Base-by-base conservation (phyloP, 2,113 vertebrate species). In the Gnathonemus echidnorhynchus region DNA sequence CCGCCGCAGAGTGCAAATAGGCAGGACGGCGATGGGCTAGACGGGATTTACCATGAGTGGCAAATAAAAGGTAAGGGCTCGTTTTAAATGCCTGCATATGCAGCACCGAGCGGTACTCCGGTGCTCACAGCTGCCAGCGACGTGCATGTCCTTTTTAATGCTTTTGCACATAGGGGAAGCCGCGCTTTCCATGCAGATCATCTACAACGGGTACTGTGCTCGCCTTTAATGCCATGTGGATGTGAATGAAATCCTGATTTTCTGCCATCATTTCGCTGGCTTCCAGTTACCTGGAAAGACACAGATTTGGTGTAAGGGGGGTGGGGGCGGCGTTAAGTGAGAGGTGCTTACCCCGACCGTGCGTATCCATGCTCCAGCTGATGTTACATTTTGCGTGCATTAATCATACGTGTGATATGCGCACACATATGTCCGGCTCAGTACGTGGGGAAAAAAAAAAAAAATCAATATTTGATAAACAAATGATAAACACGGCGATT, bases 21-120 rank as follows among this genome's bases (percentile, higher is more conserved):
- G 92, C 58, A 91, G 58, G 89, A 91, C 62, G 90, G 50, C 88
- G 90, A 92, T 92, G 93, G 92, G 92, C 90, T 92, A 93, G 92
- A 92, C 92, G 90, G 92, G 91, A 92, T 89, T 91, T 89, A 92
- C 88, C 93, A 93, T 94, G 94, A 93, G 88, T 86, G 90, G 93
- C 89, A 93, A 89, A 70, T 95, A 90, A 92, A 93, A 92, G 91
- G 93, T 90, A 92, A 91, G 70, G 42, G 77, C 89, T 90, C 74
- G 77, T 86, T 86, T 39, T 46, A 88, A 56, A 62, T 52, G 66
- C 56, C 42, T 74, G 46, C 58, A 52, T 91, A 89, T 91, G 86
- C 89, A 91, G 88, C 83, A 84, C 90, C 74, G 91, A 83, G 89
- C 87, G 88, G 80, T 80, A 87, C 49, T 88, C 77, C 56, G 62